phyloP scores from a whole-genome alignment of 2,888 invertebrate genomes.

The Clostera curtula region DNA sequence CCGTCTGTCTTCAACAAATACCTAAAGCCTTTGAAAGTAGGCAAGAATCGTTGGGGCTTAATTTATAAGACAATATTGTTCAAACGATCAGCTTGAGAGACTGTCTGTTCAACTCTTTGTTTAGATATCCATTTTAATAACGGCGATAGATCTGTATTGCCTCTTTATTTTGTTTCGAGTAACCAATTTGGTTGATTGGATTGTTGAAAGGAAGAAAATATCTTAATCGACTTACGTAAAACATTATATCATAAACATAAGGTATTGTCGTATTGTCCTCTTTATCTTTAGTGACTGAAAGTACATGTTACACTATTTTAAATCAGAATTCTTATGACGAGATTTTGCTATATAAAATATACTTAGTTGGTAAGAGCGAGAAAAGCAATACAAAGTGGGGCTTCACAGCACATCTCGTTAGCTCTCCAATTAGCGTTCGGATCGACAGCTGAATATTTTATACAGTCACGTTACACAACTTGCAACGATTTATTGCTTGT shows the following conservation, averaged over 20 bases:
- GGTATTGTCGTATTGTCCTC: too few species aligned
- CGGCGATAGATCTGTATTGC: constrained; percentile 1
- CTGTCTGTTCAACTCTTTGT: constrained; percentile 1
- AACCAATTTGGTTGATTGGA: constrained; percentile 3
- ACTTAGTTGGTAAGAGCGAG: constrained; percentile 10
- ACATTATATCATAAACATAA: too few species aligned
- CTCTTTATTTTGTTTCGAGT: constrained; percentile 1
- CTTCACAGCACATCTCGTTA: constrained; percentile 35
- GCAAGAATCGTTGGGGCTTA: constrained; percentile 1
- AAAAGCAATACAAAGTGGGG: constrained; percentile 18
- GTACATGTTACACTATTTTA: too few species aligned
- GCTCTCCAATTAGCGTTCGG: constrained; percentile 22
- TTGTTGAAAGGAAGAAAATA: too few species aligned
- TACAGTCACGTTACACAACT: constrained; percentile 20
- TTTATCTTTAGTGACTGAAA: too few species aligned
- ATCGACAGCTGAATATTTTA: constrained; percentile 35
- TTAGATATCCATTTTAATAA: not conserved
- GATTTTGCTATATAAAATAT: too few species aligned
- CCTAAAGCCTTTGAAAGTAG: constrained; percentile 1
- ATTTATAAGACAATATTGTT: constrained; percentile 1
- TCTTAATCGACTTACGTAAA: too few species aligned
- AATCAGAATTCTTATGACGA: too few species aligned
- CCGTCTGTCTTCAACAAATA: constrained; percentile 2
- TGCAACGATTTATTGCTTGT: constrained; percentile 19
- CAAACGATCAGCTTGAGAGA: not conserved